A percentile compares a stretch with the other conserved stretches of the same genome.
phyloP scores from a whole-genome alignment of 2,888 invertebrate species.

The Drosophila ustulata region DNA sequence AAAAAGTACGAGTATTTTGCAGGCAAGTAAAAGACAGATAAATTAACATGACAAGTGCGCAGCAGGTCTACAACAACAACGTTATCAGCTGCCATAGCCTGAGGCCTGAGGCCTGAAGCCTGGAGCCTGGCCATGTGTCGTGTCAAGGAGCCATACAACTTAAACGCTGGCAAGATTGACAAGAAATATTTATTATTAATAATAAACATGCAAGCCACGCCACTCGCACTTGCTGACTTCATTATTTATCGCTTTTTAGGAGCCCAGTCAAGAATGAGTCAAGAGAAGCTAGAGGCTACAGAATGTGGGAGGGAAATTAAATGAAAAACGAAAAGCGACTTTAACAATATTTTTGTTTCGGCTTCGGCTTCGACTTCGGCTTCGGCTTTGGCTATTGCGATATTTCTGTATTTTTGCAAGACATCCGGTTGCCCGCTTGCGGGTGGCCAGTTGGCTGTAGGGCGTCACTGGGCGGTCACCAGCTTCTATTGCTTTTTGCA shows the following conservation, averaged over 20 bases:
- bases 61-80: slow-evolving; percentile 24
- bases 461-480: slow-evolving; percentile 24
- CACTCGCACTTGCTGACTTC: slow-evolving; percentile 78
- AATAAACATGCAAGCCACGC: slow-evolving; percentile 78
- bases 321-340: slow-evolving; percentile 43
- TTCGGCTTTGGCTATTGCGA: slow-evolving; percentile 24
- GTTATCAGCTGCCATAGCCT: slow-evolving; percentile 16
- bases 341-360: slow-evolving; percentile 5
- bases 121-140: slow-evolving; percentile 53
- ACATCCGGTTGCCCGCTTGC: slow-evolving; percentile 43
- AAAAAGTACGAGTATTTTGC: slow-evolving; percentile 15
- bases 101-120: neutral
- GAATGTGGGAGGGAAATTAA: slow-evolving; percentile 17
- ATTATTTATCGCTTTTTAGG: slow-evolving; percentile 77
- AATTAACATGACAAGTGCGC: slow-evolving; percentile 70
- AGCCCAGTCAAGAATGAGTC: slow-evolving; percentile 11
- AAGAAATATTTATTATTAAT: slow-evolving; percentile 79
- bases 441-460: slow-evolving; percentile 19
- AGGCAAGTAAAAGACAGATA: slow-evolving; percentile 53
- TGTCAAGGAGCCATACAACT: slow-evolving; percentile 64
- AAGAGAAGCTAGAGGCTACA: neutral
- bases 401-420: slow-evolving; percentile 29
- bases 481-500: slow-evolving; percentile 54
- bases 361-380: neutral
- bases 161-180: slow-evolving; percentile 70